Evolutionary conservation across 2,797 vertebrate species (phyloP), one percentile per base, ranked within the genome.

Genomic region (Coregonus ussuriensis): DNA sequence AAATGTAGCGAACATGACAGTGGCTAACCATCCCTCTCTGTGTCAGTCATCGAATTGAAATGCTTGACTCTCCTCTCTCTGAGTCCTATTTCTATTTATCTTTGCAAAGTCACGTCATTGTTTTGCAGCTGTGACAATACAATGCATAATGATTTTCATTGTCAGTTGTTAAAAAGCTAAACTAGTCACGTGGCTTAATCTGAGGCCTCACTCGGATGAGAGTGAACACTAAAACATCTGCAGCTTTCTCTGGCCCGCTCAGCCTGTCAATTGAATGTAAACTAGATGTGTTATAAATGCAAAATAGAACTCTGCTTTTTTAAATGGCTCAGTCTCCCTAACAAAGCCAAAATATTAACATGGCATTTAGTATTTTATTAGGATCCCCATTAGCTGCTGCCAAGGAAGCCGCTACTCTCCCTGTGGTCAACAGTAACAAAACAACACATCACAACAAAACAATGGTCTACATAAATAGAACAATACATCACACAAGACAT

Each of bases 1-100:
- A 88, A 85, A 86, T 71, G 73, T 71, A 76, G 72, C 72, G 68
- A 76, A 79, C 83, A 72, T 80, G 41, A 13, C 9, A 13, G 41
- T 13, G 41, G 9, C 41, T 47, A 47, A 47, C 41, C 41, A 47
- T 77, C 74, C 79, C 79, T 81, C 78, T 81, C 15, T 18, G 18
- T 68, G 4, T 3, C n/a, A 16, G 6, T 33, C 33, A 13, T 53
- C 52, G 71, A 77, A 35, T 63, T 25, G 3, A 35, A 54, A 62
- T n/a, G 33, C 18, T 63, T 4, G 18, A 71, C 67, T 74, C 16
- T 63, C 59, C 59, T 63, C 59, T 63, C 21, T 9, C 59, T 63
- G 59, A 69, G 18, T 37, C 68, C 68, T 52, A 71, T 71, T 52
- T 71, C 21, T 29, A 71, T 71, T 52, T 21, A 29, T 71, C 21